Conservation (phyloP, 1,140 invertebrate genomes). For the Penaeus vannamei region DNA sequence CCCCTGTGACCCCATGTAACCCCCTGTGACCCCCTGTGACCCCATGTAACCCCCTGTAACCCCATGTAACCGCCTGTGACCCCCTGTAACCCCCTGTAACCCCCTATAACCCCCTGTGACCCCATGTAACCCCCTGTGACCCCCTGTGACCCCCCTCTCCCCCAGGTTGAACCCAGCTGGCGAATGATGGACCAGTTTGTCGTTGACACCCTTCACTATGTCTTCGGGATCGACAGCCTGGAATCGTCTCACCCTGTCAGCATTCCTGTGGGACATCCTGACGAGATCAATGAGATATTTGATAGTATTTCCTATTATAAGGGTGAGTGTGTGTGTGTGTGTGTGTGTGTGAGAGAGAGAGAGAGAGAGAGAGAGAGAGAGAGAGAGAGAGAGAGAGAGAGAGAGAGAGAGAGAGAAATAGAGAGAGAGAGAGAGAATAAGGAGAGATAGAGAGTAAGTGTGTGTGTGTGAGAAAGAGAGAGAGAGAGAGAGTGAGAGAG, state of each 20-base stretch:
- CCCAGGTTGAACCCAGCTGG: slow-evolving; percentile 82
- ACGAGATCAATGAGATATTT: slow-evolving; percentile 95
- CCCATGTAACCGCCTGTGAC: no score
- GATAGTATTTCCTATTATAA: slow-evolving; percentile 94
- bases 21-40: no score
- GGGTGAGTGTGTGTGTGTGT: slow-evolving; percentile 73
- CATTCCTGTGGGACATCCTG: slow-evolving; percentile 87
- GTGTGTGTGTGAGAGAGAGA: not conserved
- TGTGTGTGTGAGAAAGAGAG: no score
- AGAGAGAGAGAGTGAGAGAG: not conserved
- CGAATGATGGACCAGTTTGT: slow-evolving; percentile 87
- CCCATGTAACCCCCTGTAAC: no score
- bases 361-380: not conserved
- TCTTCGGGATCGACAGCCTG: slow-evolving; percentile 86
- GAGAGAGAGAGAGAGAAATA: slow-evolving; percentile 1
- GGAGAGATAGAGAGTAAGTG: not conserved
- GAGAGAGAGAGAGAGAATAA: not conserved
- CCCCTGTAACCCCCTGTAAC: no score
- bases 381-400: not conserved
- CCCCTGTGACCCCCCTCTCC: no score
- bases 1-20: no score
- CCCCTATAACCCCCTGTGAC: no score
- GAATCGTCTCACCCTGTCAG: slow-evolving; percentile 93
- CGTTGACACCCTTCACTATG: slow-evolving; percentile 83
- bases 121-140: no score